Evolutionary conservation across 2,113 vertebrate genomes (phyloP).

Genomic region (Pelodiscus sinensis): DNA sequence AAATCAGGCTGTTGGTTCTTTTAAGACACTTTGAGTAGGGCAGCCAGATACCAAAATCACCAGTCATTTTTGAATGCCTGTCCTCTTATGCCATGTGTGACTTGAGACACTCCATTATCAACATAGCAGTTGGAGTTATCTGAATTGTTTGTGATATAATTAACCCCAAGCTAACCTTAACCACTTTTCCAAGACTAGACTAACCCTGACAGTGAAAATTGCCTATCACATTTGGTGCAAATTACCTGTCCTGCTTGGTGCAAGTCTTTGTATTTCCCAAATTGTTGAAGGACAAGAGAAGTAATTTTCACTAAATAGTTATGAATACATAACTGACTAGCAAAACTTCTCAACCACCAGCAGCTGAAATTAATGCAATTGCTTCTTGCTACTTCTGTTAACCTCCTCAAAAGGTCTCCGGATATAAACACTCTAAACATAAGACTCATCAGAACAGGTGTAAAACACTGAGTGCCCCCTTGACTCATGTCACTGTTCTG

Average conservation of each 20-base stretch:
- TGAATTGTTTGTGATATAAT: not conserved
- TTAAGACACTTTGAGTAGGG: not conserved
- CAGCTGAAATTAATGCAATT: conserved; percentile 3
- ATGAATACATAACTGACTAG: not conserved
- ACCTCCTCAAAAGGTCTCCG: conserved; percentile 16
- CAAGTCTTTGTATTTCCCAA: not conserved
- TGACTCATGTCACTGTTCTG: not conserved
- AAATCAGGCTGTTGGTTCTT: not conserved
- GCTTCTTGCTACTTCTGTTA: conserved; percentile 22
- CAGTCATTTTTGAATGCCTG: not conserved
- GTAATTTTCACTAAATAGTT: not conserved
- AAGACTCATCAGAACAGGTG: not conserved
- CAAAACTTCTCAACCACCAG: not conserved
- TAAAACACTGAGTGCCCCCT: not conserved
- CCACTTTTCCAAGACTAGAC: not conserved
- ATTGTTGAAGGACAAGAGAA: not conserved
- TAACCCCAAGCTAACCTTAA: not conserved
- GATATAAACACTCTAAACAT: conserved; percentile 1
- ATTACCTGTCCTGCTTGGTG: not conserved
- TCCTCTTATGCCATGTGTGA: not conserved
- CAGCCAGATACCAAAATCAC: not conserved
- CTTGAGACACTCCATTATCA: not conserved
- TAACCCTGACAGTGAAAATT: not conserved
- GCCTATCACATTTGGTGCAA: not conserved
- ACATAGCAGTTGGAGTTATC: not conserved